These are phyloP conservation scores for Panzeria rudis DNA, from an alignment of 2,888 invertebrate species.

Conservation along the genomic window DNA sequence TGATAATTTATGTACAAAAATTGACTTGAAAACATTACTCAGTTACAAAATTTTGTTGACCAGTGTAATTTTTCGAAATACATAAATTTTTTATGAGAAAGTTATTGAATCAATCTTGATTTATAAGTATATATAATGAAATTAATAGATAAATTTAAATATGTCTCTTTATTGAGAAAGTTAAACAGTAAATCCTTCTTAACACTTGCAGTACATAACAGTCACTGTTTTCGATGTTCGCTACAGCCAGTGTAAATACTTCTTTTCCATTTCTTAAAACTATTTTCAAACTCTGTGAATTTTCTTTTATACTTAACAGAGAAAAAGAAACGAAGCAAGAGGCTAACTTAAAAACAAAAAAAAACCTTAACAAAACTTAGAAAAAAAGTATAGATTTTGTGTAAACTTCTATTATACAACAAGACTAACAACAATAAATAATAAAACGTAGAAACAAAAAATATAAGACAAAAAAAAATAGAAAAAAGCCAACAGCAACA, in stretches of 20 bases:
- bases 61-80: too few relatives aligned
- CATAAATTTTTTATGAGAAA: too few relatives aligned
- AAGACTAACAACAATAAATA: constrained; percentile 38
- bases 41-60: too few relatives aligned
- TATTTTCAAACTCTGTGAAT: constrained; percentile 30
- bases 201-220: too few relatives aligned
- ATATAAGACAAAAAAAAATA: constrained; percentile 23
- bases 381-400: constrained; percentile 42
- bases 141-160: too few relatives aligned
- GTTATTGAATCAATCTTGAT: too few relatives aligned
- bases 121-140: too few relatives aligned
- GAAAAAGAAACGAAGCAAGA: constrained; percentile 11
- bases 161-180: too few relatives aligned
- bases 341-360: constrained; percentile 45
- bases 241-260: constrained; percentile 34
- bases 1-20: too few relatives aligned
- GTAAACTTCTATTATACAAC: constrained; percentile 35
- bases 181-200: too few relatives aligned
- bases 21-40: too few relatives aligned
- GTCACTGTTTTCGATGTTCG: too few relatives aligned
- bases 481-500: constrained; percentile 64
- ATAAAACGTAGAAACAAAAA: constrained; percentile 28
- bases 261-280: constrained; percentile 11
- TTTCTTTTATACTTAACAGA: constrained; percentile 16
- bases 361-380: constrained; percentile 22